Evolutionary conservation across 1,140 invertebrate genomes (phyloP).

Genomic region (Chironomus striatipennis): DNA sequence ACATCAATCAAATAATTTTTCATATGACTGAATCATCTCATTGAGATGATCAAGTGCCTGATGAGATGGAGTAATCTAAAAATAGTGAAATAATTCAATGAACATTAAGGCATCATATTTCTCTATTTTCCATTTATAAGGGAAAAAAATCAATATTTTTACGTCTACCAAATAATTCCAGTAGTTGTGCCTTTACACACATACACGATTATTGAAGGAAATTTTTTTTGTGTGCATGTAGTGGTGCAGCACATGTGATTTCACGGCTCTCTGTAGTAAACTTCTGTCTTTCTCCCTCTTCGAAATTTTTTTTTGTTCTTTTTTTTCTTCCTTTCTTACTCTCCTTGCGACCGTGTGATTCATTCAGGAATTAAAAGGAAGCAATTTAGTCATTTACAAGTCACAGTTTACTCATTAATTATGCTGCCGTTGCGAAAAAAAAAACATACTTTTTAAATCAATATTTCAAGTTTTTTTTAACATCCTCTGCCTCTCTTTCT

Average conservation of each 20-base stretch:
- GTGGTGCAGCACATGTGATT: conserved; percentile 10
- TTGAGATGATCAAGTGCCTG: background rate
- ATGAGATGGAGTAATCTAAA: background rate
- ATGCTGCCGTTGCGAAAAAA: background rate
- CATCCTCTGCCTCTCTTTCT: background rate
- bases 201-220: background rate
- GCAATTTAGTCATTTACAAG: conserved; percentile 10
- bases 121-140: background rate
- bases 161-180: conserved; percentile 18
- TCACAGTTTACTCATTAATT: conserved; percentile 14
- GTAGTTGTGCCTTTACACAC: background rate
- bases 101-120: conserved; percentile 14
- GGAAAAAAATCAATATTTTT: conserved; percentile 22
- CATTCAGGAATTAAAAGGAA: conserved; percentile 18
- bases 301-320: too few species aligned
- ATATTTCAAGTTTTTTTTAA: background rate
- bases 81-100: background rate
- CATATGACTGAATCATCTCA: background rate
- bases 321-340: too few species aligned
- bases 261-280: conserved; percentile 21
- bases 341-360: background rate
- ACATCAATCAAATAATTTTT: background rate
- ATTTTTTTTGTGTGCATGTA: background rate
- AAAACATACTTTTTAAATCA: background rate
- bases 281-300: background rate